Conservation (phyloP, 2,888 invertebrate genomes). For the Hyposoter dolosus region DNA sequence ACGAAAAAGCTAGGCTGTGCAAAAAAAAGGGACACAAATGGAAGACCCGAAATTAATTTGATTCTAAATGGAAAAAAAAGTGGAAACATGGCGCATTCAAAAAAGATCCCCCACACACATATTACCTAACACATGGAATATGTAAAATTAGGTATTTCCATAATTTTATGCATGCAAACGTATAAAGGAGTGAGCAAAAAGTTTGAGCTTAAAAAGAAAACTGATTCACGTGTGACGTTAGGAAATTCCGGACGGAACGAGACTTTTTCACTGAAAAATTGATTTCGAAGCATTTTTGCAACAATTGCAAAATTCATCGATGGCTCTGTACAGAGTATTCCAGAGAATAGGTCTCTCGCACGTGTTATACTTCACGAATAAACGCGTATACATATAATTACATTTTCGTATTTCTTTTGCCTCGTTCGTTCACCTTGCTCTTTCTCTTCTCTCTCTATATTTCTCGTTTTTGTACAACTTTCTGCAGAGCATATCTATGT, state of each 20-base stretch:
- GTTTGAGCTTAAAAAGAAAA: neutral
- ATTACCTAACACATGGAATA: too few species aligned
- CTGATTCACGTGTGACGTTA: neutral
- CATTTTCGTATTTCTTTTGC: neutral
- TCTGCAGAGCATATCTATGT: slow-evolving; percentile 7
- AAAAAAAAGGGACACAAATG: too few species aligned
- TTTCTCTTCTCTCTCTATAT: neutral
- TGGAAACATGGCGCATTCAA: too few species aligned
- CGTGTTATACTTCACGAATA: neutral
- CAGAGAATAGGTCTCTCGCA: neutral
- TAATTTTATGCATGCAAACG: too few species aligned
- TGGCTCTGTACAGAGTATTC: neutral
- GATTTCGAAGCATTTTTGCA: neutral
- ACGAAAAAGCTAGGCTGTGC: too few species aligned
- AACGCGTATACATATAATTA: neutral
- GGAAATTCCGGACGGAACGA: neutral
- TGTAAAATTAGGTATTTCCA: too few species aligned
- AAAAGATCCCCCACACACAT: too few species aligned
- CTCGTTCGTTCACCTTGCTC: neutral
- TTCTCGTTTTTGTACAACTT: neutral
- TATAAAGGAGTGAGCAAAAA: too few species aligned
- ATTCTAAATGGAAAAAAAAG: too few species aligned
- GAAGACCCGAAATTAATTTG: too few species aligned
- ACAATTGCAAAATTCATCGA: neutral
- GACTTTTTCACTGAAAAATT: neutral